These are phyloP conservation scores for Nasonovia ribisnigri DNA, from an alignment of 2,888 invertebrate genomes.

Conservation along the genomic window DNA sequence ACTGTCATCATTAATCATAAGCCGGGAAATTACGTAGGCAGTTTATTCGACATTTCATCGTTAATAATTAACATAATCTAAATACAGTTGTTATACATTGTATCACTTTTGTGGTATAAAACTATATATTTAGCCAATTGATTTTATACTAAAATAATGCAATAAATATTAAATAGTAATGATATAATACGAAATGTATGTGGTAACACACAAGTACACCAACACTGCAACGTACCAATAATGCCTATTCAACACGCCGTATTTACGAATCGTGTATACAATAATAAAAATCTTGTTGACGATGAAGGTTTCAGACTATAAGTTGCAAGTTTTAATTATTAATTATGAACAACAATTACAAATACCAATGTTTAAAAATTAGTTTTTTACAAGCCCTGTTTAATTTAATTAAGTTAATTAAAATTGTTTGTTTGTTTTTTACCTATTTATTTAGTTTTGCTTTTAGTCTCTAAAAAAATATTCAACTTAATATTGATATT, in stretches of 20 bases:
- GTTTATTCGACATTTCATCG: not conserved
- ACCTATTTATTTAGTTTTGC: not conserved
- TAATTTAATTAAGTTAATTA: not conserved
- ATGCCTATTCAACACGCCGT: slow-evolving; percentile 29
- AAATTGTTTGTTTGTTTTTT: not conserved
- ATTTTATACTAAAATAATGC: not conserved
- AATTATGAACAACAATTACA: not conserved
- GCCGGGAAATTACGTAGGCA: not conserved
- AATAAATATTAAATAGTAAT: not conserved
- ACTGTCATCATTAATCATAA: slow-evolving; percentile 51
- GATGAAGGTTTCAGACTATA: not conserved
- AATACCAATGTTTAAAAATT: not conserved
- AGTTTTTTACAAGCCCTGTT: not conserved
- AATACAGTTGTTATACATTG: not conserved
- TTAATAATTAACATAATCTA: slow-evolving; percentile 34
- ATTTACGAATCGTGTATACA: too few species aligned
- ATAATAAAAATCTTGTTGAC: not conserved
- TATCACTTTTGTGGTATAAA: not conserved
- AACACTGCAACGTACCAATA: slow-evolving; percentile 2
- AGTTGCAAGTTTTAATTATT: not conserved
- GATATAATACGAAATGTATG: not conserved
- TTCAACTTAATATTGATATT: not conserved
- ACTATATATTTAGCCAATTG: not conserved
- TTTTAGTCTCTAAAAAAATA: not conserved
- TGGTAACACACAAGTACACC: not conserved